Evolutionary conservation across 2,113 vertebrate species (phyloP), one percentile per base, ranked within the genome.

Genomic region (Nycticebus coucang): DNA sequence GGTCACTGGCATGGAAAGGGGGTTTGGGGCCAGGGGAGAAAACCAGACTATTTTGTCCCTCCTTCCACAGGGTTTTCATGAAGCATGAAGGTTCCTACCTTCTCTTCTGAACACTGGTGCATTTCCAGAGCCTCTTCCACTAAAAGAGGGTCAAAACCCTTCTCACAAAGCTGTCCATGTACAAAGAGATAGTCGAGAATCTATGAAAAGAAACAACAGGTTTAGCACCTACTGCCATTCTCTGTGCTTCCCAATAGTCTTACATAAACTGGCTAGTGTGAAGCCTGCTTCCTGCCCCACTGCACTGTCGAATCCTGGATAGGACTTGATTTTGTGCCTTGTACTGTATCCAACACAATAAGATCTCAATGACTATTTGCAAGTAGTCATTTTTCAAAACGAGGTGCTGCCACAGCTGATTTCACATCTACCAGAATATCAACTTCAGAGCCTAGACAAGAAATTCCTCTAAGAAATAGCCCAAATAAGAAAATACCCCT

Each of bases 91-190:
- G 50, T 5, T 97, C 99, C 96, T 94, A 99, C 99, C 99, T 99
- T 99, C 97, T 99, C 99, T 96, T 99, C 99, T 86, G 99, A 99
- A 97, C 99, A 99, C 97, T 99, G 99, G 94, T 99, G 99, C 99
- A 99, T 99, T 98, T 99, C 99, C 98, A 99, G 98, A 98, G 99
- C 99, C 97, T 99, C 99, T 98, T 99, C 99, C 97, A 99, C 99
- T 30, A 99, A 99, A 79, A 98, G 98, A 53, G 99, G 98, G 96
- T 99, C 99, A 64, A 99, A 99, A 83, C 99, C 99, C 88, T 99
- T 99, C 97, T 99, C 99, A 97, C 99, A 99, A 95, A 99, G 99
- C 96, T 99, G 99, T 84, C 99, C 98, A 1, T 99, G 99, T 97
- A 98, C 98, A 98, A 99, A 99, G 95, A 99, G 98, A 98, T 99